Conservation (phyloP, 2,113 vertebrate genomes). For the Hydrolagus affinis region DNA sequence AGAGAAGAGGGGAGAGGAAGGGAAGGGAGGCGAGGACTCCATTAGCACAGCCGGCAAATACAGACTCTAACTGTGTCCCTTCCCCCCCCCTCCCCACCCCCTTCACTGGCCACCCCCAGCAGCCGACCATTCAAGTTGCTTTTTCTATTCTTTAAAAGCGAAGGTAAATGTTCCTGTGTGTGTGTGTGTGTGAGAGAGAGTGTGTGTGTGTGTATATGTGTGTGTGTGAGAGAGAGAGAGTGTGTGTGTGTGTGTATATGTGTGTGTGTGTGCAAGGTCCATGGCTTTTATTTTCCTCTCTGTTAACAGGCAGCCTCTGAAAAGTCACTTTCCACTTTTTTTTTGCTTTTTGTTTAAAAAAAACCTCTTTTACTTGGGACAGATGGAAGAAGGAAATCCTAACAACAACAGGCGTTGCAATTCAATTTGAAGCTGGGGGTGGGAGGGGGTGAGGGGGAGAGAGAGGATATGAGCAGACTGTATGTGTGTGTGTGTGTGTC, state of each 20-base stretch:
- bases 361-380: neutral
- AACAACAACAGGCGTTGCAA: too few species aligned
- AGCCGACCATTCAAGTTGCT: too few species aligned
- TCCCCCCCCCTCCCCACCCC: neutral
- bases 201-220: neutral
- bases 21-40: too few species aligned
- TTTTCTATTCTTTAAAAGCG: too few species aligned
- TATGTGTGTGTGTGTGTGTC: too few species aligned
- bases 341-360: too few species aligned
- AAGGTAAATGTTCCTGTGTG: too few species aligned
- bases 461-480: too few species aligned
- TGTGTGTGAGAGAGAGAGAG: neutral
- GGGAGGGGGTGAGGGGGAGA: too few species aligned
- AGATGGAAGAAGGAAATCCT: too few species aligned
- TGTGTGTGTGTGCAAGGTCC: neutral
- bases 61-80: neutral
- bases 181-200: too few species aligned
- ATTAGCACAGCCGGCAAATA: neutral
- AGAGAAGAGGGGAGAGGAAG: neutral
- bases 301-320: neutral
- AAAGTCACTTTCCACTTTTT: neutral
- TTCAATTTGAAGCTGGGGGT: too few species aligned
- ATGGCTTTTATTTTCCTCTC: neutral
- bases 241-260: neutral
- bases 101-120: conserved; percentile 25